Evolutionary conservation across 1,140 invertebrate species (phyloP), one percentile per base, ranked within the genome.

Genomic region (Aphelinus certus): DNA sequence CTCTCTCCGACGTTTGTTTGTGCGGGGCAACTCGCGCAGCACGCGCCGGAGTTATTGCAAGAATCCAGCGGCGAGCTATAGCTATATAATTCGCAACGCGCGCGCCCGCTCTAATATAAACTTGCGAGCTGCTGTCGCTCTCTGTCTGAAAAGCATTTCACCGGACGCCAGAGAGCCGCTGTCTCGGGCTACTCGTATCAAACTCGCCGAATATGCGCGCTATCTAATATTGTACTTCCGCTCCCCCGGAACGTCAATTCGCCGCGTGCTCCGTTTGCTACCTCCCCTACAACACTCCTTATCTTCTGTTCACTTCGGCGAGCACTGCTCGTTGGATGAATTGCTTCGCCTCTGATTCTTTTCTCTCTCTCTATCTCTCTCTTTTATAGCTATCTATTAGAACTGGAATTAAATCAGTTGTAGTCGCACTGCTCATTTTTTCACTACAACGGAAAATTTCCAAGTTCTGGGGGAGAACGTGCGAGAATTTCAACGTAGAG

Each of bases 31-130:
- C 26, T 26, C 26, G 26, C 48, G 71, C 78, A 53, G 51, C 9
- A 6, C 78, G 71, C 71, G 64, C 76, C 26, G 48, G 77, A 78
- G 79, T 79, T 80, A 80, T 80, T 78, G 78, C 80, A 81, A 80
- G 81, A 82, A 82, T 81, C 73, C 74, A 74, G 26, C 61, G 46
- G 71, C 53, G 48, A 26, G 26, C 26, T 26, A 71, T 75, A 61
- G 77, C 75, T 72, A 75, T 78, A 77, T 77, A 78, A 80, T 81
- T 78, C 79, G 43, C 49, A 26, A 26, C 26, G 60, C 42, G 58
- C 53, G 57, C 49, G 51, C 9, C 51, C 9, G 9, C 77, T 69
- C 47, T 73, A 74, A 77, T 71, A 76, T 77, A 79, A 78, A 79
- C 73, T 79, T 71, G 73, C 47, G 60, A 77, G 78, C 53, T 6